Conservation (phyloP, 1,140 invertebrate species). For the Drosophila malerkotliana region DNA sequence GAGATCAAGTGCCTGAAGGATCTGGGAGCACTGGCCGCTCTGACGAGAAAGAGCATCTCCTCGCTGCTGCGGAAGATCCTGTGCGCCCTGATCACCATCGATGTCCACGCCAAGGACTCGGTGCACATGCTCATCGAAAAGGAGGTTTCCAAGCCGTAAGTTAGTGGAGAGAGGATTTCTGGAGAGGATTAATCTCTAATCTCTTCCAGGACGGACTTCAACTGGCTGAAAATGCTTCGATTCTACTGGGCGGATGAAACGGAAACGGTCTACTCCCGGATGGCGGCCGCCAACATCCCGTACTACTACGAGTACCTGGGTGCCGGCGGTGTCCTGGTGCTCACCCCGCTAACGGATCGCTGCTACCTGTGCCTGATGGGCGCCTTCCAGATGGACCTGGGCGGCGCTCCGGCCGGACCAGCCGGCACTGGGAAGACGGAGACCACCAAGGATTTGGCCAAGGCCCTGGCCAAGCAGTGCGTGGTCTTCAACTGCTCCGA, state of each 20-base stretch:
- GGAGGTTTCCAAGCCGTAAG: slow-evolving; percentile 86
- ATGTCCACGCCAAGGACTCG: slow-evolving; percentile 94
- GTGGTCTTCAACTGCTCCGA: slow-evolving; percentile 97
- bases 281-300: slow-evolving; percentile 90
- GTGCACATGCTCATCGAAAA: slow-evolving; percentile 89
- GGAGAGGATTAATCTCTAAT: background rate
- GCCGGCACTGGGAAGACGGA: slow-evolving; percentile 97
- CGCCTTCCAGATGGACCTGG: slow-evolving; percentile 92
- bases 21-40: slow-evolving; percentile 90
- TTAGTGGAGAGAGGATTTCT: slow-evolving; percentile 15
- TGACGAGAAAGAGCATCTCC: slow-evolving; percentile 89
- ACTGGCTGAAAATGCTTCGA: slow-evolving; percentile 95
- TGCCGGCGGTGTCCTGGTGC: slow-evolving; percentile 91
- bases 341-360: slow-evolving; percentile 92
- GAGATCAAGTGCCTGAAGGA: slow-evolving; percentile 89
- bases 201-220: slow-evolving; percentile 88
- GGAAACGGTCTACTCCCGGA: slow-evolving; percentile 90
- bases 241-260: slow-evolving; percentile 94
- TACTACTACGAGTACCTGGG: slow-evolving; percentile 98
- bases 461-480: slow-evolving; percentile 93
- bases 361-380: slow-evolving; percentile 95
- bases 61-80: slow-evolving; percentile 89
- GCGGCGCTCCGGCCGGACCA: slow-evolving; percentile 94
- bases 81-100: slow-evolving; percentile 93
- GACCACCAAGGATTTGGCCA: slow-evolving; percentile 96